A percentile compares a stretch with the other conserved stretches of the same genome.
Conservation (phyloP, 2,888 invertebrate species). For the Tipula unca region DNA sequence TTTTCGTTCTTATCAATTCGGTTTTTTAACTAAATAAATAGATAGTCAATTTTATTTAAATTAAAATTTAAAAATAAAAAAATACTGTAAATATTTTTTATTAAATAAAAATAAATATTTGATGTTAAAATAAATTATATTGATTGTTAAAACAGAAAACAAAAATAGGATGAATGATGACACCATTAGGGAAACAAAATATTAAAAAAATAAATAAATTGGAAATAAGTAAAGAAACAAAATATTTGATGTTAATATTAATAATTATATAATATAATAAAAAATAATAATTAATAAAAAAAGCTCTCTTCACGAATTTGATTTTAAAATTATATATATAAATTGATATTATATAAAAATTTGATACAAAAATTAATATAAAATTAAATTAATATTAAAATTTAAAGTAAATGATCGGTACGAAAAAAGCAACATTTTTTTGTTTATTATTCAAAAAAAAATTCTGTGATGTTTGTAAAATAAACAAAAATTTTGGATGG, state of each 20-base stretch:
- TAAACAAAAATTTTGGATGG: neutral
- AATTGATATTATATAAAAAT: neutral
- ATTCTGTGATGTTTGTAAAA: neutral
- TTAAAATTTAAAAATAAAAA: neutral
- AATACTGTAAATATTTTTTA: neutral
- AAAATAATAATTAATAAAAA: neutral
- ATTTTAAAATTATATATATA: neutral
- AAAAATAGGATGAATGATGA: neutral
- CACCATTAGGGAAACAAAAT: conserved; percentile 16
- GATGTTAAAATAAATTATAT: neutral
- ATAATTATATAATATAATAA: neutral
- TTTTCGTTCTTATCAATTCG: neutral
- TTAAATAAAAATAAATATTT: neutral
- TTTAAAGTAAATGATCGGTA: neutral
- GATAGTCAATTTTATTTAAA: conserved; percentile 8
- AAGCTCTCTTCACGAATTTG: conserved; percentile 19
- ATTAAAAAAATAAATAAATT: neutral
- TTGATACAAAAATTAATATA: neutral
- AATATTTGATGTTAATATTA: neutral
- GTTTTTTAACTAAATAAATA: neutral
- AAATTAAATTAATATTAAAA: neutral
- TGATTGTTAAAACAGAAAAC: neutral
- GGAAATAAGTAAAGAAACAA: neutral
- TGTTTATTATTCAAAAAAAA: neutral
- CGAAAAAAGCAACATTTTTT: neutral